Base-by-base conservation (phyloP, 2,888 invertebrate genomes). In the Rhagonycha fulva region DNA sequence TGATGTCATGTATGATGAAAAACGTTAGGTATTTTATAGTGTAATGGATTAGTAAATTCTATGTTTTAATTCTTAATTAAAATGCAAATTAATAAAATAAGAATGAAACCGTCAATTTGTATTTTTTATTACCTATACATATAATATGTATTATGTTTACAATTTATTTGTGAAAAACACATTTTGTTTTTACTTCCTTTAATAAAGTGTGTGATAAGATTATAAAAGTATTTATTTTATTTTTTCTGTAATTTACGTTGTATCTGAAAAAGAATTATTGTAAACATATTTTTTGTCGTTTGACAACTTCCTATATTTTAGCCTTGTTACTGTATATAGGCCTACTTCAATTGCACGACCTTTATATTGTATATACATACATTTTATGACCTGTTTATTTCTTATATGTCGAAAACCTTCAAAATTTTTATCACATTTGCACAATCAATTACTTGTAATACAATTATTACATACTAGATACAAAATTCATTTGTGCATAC, bases 371-470 rank as follows among this genome's bases (percentile, higher is more conserved):
- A 47, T 47, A 47, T 77, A 71, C 73, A 73, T 72, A 76, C 76
- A 63, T 70, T 71, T 68, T 71, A 69, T 76, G 78, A 78, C 78
- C 76, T 75, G 69, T 60, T 74, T 78, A 72, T 74, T 72, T 73
- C 75, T 78, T 76, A 76, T 72, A 78, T 75, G 76, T 71, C 68
- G 70, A 74, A 76, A 72, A 68, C 76, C 74, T 76, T 75, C 71
- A 66, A 73, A 76, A 71, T 74, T 74, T 71, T 76, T 74, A 78
- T 74, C 71, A 72, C 66, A 69, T 76, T 74, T 69, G 47, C 63
- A 24, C 63, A 73, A 14, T 47, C 47, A 47, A 23, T 26, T 19
- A 14, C 47, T 19, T 19, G 24, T 66, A 66, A 66, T 24, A 66
- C 24, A 66, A 66, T 66, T 62, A 66, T 66, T 66, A 24, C n/a